phyloP scores from a whole-genome alignment of 1,140 invertebrate genomes.

The Oncopodura yosiiana region DNA sequence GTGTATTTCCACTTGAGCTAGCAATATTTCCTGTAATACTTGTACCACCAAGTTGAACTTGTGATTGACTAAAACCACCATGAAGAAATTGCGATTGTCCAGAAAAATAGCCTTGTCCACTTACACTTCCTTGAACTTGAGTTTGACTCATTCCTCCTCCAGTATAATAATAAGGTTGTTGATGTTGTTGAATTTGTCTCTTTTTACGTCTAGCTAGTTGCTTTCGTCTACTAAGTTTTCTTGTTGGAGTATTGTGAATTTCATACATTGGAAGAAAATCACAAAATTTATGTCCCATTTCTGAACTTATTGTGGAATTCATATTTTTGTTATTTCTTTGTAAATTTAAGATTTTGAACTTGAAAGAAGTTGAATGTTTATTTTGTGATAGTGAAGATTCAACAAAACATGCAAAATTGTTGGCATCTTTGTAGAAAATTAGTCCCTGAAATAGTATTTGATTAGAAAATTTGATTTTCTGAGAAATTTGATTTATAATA shows the following conservation, averaged over 20 bases:
- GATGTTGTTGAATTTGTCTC: background rate
- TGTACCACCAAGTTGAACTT: slow-evolving; percentile 17
- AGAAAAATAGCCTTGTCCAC: slow-evolving; percentile 17
- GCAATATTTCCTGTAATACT: slow-evolving; percentile 15
- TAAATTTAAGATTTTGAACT: background rate
- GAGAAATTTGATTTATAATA: no score
- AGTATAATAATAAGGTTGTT: background rate
- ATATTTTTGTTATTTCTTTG: background rate
- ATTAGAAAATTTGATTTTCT: no score
- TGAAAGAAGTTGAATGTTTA: background rate
- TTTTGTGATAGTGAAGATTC: background rate
- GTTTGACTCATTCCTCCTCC: slow-evolving; percentile 7
- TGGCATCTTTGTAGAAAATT: slow-evolving; percentile 11
- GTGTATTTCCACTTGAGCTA: slow-evolving; percentile 18
- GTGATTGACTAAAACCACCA: slow-evolving; percentile 21
- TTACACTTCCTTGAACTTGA: slow-evolving; percentile 14
- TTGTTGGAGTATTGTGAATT: background rate
- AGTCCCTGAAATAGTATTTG: no score
- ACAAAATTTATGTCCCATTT: slow-evolving; percentile 9
- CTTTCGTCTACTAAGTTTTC: background rate
- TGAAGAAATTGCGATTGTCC: slow-evolving; percentile 20
- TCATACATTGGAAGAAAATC: slow-evolving; percentile 2
- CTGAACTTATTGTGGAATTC: no score
- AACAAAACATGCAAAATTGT: slow-evolving; percentile 10
- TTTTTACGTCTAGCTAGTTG: background rate